Evolutionary conservation across 1,140 invertebrate species (phyloP).

Genomic region (Hylaeus anthracinus): DNA sequence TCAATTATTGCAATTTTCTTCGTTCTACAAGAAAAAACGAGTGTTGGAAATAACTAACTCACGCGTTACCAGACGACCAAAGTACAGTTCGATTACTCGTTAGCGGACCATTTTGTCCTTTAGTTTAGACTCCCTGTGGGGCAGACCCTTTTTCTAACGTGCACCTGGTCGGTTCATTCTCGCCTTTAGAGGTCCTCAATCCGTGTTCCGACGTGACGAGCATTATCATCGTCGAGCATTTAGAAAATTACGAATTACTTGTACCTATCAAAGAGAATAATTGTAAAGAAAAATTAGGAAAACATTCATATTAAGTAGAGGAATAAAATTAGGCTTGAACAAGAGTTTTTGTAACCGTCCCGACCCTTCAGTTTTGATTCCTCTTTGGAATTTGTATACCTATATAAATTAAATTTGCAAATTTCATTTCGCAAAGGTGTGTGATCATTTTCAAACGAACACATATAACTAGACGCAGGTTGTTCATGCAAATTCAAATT

Average conservation of each 20-base stretch:
- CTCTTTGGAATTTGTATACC: no score
- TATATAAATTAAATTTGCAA: no score
- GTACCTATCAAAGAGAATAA: neutral
- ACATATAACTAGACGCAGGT: no score
- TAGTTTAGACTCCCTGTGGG: neutral
- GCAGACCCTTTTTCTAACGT: neutral
- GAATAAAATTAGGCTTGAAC: no score
- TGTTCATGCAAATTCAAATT: no score
- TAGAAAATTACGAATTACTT: neutral
- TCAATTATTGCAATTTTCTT: neutral
- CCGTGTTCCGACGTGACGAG: neutral
- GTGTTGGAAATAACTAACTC: neutral
- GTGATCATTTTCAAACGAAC: no score
- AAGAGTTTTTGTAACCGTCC: no score
- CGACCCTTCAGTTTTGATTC: no score
- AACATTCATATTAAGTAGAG: no score
- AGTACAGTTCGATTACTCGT: neutral
- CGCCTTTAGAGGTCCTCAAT: constrained; percentile 16
- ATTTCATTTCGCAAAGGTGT: no score
- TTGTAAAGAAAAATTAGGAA: no score
- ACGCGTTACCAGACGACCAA: neutral
- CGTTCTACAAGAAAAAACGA: neutral
- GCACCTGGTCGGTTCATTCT: neutral
- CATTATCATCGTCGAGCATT: neutral
- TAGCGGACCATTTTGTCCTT: neutral